Evolutionary conservation across 2,888 invertebrate genomes (phyloP).

Genomic region (Morpho deidamia): DNA sequence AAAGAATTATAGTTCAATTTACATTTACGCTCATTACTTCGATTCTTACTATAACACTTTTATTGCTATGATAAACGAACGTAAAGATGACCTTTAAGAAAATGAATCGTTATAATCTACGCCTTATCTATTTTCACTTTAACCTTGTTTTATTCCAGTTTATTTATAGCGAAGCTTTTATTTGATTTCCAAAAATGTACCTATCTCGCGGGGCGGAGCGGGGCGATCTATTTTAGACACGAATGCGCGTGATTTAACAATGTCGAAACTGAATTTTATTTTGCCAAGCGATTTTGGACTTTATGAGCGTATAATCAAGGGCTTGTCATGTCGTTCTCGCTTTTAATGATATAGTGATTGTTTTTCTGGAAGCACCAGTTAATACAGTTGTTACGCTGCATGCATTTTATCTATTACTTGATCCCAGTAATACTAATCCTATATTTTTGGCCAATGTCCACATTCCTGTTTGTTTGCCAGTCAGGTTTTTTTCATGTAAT

Average conservation of each 20-base stretch:
- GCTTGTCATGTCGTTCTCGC: conserved; percentile 29
- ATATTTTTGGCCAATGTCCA: conserved; percentile 12
- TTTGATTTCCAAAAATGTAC: conserved; percentile 77
- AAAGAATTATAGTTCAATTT: background rate
- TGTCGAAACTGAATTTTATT: conserved; percentile 45
- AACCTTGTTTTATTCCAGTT: conserved; percentile 49
- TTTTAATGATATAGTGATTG: conserved; percentile 27
- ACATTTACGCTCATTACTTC: conserved; percentile 3
- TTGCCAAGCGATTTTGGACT: conserved; percentile 46
- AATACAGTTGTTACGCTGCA: conserved; percentile 19
- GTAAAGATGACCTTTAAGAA: conserved; percentile 38
- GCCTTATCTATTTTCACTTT: conserved; percentile 48
- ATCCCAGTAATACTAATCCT: conserved; percentile 2
- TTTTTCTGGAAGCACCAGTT: conserved; percentile 23
- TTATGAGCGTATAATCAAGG: conserved; percentile 26
- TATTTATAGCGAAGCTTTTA: conserved; percentile 66
- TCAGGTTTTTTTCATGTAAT: conserved; percentile 3
- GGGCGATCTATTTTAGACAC: conserved; percentile 63
- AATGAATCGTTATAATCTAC: conserved; percentile 33
- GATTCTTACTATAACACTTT: conserved; percentile 9
- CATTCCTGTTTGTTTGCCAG: conserved; percentile 14
- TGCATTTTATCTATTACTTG: conserved; percentile 9
- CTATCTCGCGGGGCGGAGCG: conserved; percentile 60
- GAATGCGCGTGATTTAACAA: conserved; percentile 47
- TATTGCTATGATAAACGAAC: conserved; percentile 16